These are phyloP conservation scores for Tichodroma muraria DNA, from an alignment of 2,113 vertebrate genomes.

Conservation along the genomic window DNA sequence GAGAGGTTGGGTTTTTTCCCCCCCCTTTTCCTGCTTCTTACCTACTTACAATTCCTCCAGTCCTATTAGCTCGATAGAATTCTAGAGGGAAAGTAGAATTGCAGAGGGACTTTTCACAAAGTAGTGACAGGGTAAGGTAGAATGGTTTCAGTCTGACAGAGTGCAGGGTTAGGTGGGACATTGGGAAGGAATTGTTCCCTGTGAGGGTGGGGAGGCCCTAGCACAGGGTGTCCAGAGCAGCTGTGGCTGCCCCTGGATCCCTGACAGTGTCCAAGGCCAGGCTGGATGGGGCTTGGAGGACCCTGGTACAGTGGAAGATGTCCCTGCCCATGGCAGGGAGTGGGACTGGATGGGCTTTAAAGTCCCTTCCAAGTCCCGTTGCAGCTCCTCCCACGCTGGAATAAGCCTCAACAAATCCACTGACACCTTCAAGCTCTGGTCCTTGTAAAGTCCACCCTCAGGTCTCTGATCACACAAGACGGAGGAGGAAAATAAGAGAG, in stretches of 20 bases:
- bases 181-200: neutral
- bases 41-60: neutral
- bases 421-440: neutral
- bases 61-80: neutral
- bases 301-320: rapidly evolving
- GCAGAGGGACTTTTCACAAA: neutral
- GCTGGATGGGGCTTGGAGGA: neutral
- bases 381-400: neutral
- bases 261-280: neutral
- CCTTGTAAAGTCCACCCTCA: rapidly evolving
- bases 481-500: neutral
- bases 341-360: neutral
- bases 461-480: neutral
- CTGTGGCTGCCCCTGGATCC: neutral
- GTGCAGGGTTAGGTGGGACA: neutral
- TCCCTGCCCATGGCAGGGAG: neutral
- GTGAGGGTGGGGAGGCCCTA: neutral
- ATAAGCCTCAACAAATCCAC: neutral
- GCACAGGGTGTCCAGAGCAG: neutral
- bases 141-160: neutral
- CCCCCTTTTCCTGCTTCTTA: neutral
- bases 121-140: too few species aligned
- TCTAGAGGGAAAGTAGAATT: neutral
- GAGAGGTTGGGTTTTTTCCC: rapidly evolving
- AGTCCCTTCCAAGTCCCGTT: neutral